Conservation (phyloP, 1,140 invertebrate species). For the Diachasmimorpha longicaudata region DNA sequence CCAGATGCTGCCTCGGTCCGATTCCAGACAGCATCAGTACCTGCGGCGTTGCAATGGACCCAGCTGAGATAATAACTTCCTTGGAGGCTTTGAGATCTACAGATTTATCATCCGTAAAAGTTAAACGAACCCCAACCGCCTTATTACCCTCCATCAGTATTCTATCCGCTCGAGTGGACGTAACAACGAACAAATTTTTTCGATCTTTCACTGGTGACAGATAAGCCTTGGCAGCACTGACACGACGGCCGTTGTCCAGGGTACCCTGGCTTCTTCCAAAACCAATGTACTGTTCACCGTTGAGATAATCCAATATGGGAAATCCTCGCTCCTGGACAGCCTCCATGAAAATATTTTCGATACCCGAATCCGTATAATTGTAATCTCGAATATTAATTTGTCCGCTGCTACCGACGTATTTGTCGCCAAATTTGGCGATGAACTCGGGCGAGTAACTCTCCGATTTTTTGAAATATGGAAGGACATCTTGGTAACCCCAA, state of each 20-base stretch:
- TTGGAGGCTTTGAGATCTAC: conserved; percentile 61
- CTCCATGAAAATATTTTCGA: conserved; percentile 51
- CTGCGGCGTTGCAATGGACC: conserved; percentile 67
- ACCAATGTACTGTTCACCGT: conserved; percentile 60
- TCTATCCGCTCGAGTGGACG: conserved; percentile 67
- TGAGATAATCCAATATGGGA: conserved; percentile 50
- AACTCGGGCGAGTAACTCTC: conserved; percentile 48
- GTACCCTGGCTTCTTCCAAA: conserved; percentile 61
- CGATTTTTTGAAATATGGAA: conserved; percentile 66
- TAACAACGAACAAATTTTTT: conserved; percentile 74
- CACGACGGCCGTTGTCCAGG: conserved; percentile 65
- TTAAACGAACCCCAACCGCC: conserved; percentile 58
- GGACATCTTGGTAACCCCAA: conserved; percentile 65
- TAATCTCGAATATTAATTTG: conserved; percentile 56
- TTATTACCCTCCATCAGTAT: conserved; percentile 62
- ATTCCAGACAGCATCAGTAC: conserved; percentile 78
- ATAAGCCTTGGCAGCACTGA: conserved; percentile 70
- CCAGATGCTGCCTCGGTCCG: conserved; percentile 72
- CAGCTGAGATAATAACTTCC: conserved; percentile 71
- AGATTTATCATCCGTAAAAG: conserved; percentile 49
- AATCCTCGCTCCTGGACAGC: conserved; percentile 57
- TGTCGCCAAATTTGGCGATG: conserved; percentile 34
- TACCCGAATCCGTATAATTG: conserved; percentile 55
- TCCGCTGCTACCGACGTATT: conserved; percentile 46
- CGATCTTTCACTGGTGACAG: conserved; percentile 66